A percentile compares a stretch with the other conserved stretches of the same genome.
phyloP scores from a whole-genome alignment of 2,797 vertebrate species.

The Bradypodion ventrale region DNA sequence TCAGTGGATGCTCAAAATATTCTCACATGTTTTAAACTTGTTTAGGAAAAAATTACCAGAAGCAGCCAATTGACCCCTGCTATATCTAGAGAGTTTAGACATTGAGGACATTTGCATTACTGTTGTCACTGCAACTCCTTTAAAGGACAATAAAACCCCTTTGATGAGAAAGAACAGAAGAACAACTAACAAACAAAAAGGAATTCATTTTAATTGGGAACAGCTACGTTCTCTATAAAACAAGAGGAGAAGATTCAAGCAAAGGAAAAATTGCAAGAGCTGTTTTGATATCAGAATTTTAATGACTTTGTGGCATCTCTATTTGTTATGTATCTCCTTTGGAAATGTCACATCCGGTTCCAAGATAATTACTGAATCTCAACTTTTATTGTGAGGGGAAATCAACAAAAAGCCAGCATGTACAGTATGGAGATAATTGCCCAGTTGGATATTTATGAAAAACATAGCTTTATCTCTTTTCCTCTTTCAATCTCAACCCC shows the following conservation, averaged over 20 bases:
- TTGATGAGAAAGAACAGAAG: slow-evolving; percentile 21
- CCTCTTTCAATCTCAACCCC: background rate
- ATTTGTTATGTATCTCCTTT: slow-evolving; percentile 72
- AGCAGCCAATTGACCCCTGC: background rate
- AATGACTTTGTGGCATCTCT: slow-evolving; percentile 73
- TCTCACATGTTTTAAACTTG: background rate
- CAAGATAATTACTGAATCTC: slow-evolving; percentile 74
- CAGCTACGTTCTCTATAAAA: slow-evolving; percentile 63
- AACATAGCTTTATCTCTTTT: slow-evolving; percentile 28
- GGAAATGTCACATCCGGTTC: slow-evolving; percentile 72
- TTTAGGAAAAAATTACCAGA: background rate
- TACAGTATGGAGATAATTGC: slow-evolving; percentile 74
- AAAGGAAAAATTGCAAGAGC: slow-evolving; percentile 57
- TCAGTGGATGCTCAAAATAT: background rate
- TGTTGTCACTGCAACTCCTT: slow-evolving; percentile 39
- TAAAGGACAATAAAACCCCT: slow-evolving; percentile 41
- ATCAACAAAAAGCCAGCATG: slow-evolving; percentile 40
- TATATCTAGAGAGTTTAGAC: slow-evolving; percentile 30
- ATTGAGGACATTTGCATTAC: slow-evolving; percentile 15
- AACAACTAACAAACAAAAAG: slow-evolving; percentile 36
- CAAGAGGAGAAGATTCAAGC: slow-evolving; percentile 59
- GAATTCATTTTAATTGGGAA: slow-evolving; percentile 65
- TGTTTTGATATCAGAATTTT: slow-evolving; percentile 71
- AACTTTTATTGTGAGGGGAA: slow-evolving; percentile 69
- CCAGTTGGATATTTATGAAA: slow-evolving; percentile 71